Percentiles rank a stretch among this genome's conserved stretches.
Evolutionary conservation across 2,888 invertebrate genomes (phyloP).

Genomic region (Julus scanicus): DNA sequence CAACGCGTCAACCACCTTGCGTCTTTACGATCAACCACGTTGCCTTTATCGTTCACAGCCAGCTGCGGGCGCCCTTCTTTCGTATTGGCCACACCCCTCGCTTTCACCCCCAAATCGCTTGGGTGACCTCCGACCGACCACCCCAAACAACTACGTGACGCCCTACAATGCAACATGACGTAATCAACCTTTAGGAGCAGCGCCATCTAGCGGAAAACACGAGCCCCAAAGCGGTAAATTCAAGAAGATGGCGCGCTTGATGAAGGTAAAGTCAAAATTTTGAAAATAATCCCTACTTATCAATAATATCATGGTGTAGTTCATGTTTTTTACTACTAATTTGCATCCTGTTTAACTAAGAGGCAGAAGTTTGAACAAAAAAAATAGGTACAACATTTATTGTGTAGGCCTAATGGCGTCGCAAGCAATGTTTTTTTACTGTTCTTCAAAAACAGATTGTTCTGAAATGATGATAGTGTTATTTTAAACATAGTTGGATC

Average conservation of each 20-base stretch:
- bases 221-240: not conserved
- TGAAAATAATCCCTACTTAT: too few species aligned
- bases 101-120: not conserved
- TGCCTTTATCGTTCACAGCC: not conserved
- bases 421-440: too few species aligned
- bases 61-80: conserved; percentile 35
- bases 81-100: conserved; percentile 19
- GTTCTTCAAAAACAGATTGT: too few species aligned
- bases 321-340: too few species aligned
- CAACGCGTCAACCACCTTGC: conserved; percentile 20
- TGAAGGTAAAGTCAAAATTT: too few species aligned
- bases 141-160: not conserved
- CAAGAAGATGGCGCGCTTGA: not conserved
- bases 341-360: too few species aligned
- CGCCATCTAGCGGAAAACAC: not conserved
- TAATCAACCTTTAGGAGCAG: not conserved
- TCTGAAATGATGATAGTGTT: too few species aligned
- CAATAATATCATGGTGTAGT: too few species aligned
- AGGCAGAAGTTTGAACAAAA: too few species aligned
- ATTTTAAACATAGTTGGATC: too few species aligned
- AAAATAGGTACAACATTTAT: too few species aligned
- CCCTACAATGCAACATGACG: not conserved
- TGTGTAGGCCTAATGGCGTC: too few species aligned
- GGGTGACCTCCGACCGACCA: not conserved
- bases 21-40: not conserved